These are phyloP conservation scores for Formicarius rufipectus DNA, from an alignment of 2,113 vertebrate species.

Conservation along the genomic window DNA sequence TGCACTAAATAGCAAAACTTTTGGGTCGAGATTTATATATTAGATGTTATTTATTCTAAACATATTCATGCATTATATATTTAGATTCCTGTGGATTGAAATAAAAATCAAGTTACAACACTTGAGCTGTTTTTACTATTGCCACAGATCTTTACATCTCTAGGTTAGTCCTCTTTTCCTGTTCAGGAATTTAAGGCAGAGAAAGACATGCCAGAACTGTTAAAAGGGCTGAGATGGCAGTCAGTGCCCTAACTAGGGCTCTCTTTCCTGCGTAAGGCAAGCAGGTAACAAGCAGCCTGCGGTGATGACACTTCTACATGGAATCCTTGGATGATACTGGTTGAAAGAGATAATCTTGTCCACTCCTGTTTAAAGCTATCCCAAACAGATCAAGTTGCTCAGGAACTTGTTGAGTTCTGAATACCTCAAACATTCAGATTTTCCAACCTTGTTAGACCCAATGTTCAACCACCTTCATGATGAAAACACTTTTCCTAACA, in stretches of 20 bases:
- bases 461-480: background rate
- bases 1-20: background rate
- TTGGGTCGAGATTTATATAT: rapidly evolving
- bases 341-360: background rate
- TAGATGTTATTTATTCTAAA: background rate
- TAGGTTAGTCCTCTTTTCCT: background rate
- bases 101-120: background rate
- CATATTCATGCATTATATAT: background rate
- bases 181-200: background rate
- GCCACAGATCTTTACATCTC: background rate
- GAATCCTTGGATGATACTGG: background rate
- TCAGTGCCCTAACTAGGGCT: background rate
- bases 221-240: background rate
- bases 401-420: background rate
- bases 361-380: background rate
- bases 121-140: background rate
- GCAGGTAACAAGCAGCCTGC: background rate
- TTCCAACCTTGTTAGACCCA: background rate
- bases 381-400: background rate
- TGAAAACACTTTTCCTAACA: background rate
- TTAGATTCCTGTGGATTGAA: background rate
- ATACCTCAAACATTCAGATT: background rate
- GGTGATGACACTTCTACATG: background rate
- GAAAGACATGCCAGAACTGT: background rate
- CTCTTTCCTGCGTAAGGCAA: background rate